phyloP scores from a whole-genome alignment of 2,797 vertebrate genomes.

The Kryptopterus vitreolus region DNA sequence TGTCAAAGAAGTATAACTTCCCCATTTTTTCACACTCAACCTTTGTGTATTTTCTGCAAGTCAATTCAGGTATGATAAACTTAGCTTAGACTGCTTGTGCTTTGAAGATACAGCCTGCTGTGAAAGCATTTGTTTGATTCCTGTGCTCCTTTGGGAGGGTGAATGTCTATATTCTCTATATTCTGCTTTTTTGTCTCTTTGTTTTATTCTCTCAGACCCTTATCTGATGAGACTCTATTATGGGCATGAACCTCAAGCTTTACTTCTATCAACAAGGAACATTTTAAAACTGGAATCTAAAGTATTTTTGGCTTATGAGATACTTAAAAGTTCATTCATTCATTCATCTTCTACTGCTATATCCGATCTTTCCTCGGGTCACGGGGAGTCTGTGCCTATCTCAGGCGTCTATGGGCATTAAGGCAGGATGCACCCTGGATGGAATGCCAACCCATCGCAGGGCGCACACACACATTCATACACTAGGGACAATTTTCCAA shows the following conservation, averaged over 20 bases:
- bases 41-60: too few relatives aligned
- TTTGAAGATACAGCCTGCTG: conserved; percentile 24
- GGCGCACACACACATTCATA: too few relatives aligned
- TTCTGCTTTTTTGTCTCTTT: not conserved
- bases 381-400: too few relatives aligned
- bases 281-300: not conserved
- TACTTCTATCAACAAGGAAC: not conserved
- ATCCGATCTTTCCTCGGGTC: too few relatives aligned
- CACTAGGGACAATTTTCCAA: too few relatives aligned
- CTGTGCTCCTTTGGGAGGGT: not conserved
- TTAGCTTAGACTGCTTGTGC: conserved; percentile 2
- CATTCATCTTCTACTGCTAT: too few relatives aligned
- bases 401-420: too few relatives aligned
- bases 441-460: too few relatives aligned
- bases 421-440: too few relatives aligned
- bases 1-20: conserved; percentile 37
- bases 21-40: not conserved
- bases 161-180: not conserved
- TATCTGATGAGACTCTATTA: not conserved
- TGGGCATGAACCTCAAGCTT: not conserved
- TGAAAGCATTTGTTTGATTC: conserved; percentile 25
- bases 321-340: too few relatives aligned
- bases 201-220: not conserved
- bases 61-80: not conserved
- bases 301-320: not conserved